phyloP scores from a whole-genome alignment of 2,888 invertebrate genomes.

The Catocala nupta region DNA sequence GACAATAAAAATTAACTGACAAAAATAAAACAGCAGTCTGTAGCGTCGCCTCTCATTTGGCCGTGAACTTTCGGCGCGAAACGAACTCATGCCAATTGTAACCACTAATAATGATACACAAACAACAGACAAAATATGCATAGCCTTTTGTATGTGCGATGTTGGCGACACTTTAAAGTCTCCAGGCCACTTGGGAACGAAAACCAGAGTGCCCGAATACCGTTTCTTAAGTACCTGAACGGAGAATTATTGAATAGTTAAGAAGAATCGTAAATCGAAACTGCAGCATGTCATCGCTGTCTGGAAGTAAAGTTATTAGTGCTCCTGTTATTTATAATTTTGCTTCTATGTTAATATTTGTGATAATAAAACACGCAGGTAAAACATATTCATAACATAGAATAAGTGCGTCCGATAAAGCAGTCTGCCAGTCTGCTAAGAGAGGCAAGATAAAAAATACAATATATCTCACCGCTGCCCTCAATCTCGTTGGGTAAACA shows the following conservation, averaged over 20 bases:
- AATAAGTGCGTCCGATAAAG: not conserved
- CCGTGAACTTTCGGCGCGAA: slow-evolving; percentile 5
- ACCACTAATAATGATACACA: not conserved
- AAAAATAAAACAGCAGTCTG: not conserved
- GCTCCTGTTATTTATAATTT: too few relatives aligned
- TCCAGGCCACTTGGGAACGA: too few relatives aligned
- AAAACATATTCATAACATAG: not conserved
- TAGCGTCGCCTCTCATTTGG: slow-evolving; percentile 7
- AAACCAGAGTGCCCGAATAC: too few relatives aligned
- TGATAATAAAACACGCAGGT: too few relatives aligned
- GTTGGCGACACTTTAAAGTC: too few relatives aligned
- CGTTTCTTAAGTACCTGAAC: too few relatives aligned
- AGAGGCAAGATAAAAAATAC: slow-evolving; percentile 28
- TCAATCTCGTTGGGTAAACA: slow-evolving; percentile 40
- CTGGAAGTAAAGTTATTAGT: too few relatives aligned
- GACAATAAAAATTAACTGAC: not conserved
- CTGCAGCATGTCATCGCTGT: too few relatives aligned
- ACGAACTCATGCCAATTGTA: slow-evolving; percentile 1
- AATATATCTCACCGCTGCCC: slow-evolving; percentile 20
- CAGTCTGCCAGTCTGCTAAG: slow-evolving; percentile 1
- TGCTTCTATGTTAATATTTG: too few relatives aligned
- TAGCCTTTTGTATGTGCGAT: too few relatives aligned
- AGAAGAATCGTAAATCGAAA: too few relatives aligned
- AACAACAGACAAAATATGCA: not conserved
- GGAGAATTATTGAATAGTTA: too few relatives aligned